A percentile compares a stretch with the other conserved stretches of the same genome.
phyloP scores from a whole-genome alignment of 2,888 invertebrate genomes.

The Dysmachus trigonus region DNA sequence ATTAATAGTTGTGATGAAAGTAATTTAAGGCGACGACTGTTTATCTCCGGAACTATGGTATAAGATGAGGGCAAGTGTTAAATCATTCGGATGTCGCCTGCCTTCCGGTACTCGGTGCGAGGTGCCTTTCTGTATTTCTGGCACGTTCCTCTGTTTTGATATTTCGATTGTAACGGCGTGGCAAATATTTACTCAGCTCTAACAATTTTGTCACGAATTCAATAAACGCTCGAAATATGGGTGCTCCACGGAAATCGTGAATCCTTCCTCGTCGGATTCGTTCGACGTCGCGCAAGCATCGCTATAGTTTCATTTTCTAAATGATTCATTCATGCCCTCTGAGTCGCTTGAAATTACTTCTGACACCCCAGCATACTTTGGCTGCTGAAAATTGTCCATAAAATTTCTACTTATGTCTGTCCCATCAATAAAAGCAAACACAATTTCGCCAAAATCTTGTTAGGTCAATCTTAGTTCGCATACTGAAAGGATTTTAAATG shows the following conservation, averaged over 20 bases:
- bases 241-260: constrained; percentile 19
- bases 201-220: constrained; percentile 46
- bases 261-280: background rate
- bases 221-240: constrained; percentile 43
- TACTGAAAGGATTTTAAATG: background rate
- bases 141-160: constrained; percentile 44
- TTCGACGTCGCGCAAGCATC: background rate
- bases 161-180: constrained; percentile 44
- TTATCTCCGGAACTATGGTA: constrained; percentile 7
- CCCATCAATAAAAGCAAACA: background rate
- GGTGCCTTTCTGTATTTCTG: constrained; percentile 25
- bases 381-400: background rate
- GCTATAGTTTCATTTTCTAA: background rate
- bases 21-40: background rate
- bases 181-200: constrained; percentile 42
- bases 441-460: background rate
- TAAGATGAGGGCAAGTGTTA: background rate
- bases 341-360: background rate
- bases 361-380: background rate
- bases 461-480: background rate
- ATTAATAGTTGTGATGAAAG: constrained; percentile 19
- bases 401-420: background rate
- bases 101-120: background rate
- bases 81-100: constrained; percentile 17
- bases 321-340: background rate